Conservation (phyloP, 2,888 invertebrate species). For the Caenorhabditis sp. region DNA sequence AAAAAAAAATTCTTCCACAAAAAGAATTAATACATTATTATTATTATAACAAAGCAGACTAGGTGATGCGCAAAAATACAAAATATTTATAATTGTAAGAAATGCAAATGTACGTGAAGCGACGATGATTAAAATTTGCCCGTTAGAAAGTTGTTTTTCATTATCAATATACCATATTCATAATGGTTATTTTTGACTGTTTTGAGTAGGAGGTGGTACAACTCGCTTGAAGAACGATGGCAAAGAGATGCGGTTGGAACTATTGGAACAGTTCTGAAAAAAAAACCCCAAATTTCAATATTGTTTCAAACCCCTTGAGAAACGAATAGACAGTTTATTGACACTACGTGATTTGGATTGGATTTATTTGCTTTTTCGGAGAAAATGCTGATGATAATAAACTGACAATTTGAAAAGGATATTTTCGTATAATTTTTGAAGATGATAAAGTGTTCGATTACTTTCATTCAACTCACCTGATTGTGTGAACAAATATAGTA, state of each 20-base stretch:
- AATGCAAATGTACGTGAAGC: too few species aligned
- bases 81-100: too few species aligned
- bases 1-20: conserved; percentile 10
- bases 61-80: not conserved
- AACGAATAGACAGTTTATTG: conserved; percentile 9
- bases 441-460: not conserved
- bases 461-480: conserved; percentile 16
- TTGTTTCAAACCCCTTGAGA: not conserved
- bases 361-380: conserved; percentile 21
- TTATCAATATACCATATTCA: not conserved
- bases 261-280: conserved; percentile 30
- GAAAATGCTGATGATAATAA: not conserved
- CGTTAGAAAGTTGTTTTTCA: not conserved
- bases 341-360: conserved; percentile 26
- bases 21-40: not conserved
- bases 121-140: not conserved
- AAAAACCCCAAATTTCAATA: not conserved
- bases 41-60: not conserved
- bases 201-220: conserved; percentile 17
- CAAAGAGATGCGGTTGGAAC: conserved; percentile 24
- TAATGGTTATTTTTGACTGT: conserved; percentile 28
- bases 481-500: conserved; percentile 39
- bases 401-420: not conserved
- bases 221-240: conserved; percentile 44
- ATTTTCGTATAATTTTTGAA: not conserved